Percentiles rank a stretch among this genome's conserved stretches.
These are phyloP conservation scores for Tychaedon coryphoeus DNA, from an alignment of 2,113 vertebrate genomes.

Conservation along the genomic window DNA sequence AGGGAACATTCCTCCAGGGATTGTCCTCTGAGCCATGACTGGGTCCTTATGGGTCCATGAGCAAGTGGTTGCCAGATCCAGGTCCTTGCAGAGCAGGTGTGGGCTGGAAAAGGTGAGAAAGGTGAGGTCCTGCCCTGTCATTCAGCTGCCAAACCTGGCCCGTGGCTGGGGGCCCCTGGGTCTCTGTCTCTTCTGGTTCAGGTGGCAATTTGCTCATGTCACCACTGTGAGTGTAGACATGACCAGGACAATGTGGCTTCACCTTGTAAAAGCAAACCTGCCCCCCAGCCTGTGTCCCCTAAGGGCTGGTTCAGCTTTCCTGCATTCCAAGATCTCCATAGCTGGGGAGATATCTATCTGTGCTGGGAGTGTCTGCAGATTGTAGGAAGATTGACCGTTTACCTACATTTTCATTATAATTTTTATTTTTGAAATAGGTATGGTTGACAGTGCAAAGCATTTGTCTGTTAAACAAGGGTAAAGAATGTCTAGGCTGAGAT, in stretches of 20 bases:
- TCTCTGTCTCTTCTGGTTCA: neutral
- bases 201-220: neutral
- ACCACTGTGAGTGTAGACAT: neutral
- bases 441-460: neutral
- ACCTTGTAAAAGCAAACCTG: neutral
- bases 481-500: neutral
- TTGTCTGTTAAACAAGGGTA: neutral
- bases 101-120: neutral
- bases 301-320: neutral
- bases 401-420: rapidly evolving
- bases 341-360: neutral
- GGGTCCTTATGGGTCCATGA: rapidly evolving
- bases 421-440: neutral
- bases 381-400: neutral
- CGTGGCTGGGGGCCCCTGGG: rapidly evolving
- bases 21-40: neutral
- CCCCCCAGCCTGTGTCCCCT: rapidly evolving
- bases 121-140: neutral
- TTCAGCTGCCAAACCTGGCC: neutral
- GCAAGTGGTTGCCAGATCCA: neutral
- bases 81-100: neutral
- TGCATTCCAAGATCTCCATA: neutral
- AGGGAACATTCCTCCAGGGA: neutral
- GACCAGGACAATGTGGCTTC: neutral
- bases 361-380: neutral